phyloP scores from a whole-genome alignment of 2,888 invertebrate genomes.

The Thereva nobilitata region DNA sequence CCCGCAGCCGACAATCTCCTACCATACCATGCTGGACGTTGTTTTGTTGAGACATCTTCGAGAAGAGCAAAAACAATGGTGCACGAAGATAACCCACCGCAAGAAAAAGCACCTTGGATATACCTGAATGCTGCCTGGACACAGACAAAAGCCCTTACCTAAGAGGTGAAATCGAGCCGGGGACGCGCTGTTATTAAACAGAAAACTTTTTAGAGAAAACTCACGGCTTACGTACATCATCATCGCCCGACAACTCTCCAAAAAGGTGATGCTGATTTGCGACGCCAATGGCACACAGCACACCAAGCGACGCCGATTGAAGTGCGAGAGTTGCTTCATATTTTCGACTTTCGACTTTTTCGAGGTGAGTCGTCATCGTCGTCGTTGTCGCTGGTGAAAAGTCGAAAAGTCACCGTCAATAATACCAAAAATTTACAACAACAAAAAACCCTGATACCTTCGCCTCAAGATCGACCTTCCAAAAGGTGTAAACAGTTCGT shows the following conservation, averaged over 20 bases:
- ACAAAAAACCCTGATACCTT: too few species aligned
- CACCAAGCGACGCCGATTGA: neutral
- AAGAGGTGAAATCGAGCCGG: constrained; percentile 38
- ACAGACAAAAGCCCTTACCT: constrained; percentile 34
- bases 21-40: too few species aligned
- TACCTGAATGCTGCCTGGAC: neutral
- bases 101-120: neutral
- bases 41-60: neutral
- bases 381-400: neutral
- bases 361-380: constrained; percentile 2
- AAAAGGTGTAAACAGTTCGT: too few species aligned
- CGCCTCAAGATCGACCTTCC: too few species aligned
- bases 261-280: neutral
- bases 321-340: constrained; percentile 5
- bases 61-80: constrained; percentile 10
- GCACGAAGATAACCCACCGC: constrained; percentile 6
- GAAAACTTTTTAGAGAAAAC: constrained; percentile 26
- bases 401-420: constrained; percentile 21
- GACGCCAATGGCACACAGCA: neutral
- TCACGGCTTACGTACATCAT: neutral
- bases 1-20: neutral
- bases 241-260: neutral
- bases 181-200: constrained; percentile 30
- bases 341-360: constrained; percentile 3
- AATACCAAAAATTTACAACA: too few species aligned